Percentiles rank a stretch among this genome's conserved stretches.
Conservation (phyloP, 2,113 vertebrate species). For the Aspidoscelis tigris region DNA sequence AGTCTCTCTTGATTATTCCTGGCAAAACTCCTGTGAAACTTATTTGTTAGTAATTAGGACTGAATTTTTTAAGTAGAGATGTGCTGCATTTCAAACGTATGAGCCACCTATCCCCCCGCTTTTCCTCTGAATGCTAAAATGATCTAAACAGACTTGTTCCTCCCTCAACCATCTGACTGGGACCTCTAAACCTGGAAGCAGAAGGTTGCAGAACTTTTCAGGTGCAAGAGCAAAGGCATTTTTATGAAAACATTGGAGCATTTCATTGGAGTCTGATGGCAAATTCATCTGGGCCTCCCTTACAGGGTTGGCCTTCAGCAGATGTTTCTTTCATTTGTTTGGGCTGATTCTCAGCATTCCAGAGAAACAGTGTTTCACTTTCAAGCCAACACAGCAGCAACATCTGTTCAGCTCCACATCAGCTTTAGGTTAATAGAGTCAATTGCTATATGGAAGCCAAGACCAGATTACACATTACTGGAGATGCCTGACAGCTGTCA, state of each 20-base stretch:
- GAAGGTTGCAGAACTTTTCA: neutral
- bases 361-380: conserved; percentile 21
- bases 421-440: neutral
- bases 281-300: neutral
- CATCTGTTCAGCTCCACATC: neutral
- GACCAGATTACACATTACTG: neutral
- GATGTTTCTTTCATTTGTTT: conserved; percentile 44
- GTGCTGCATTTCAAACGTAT: conserved; percentile 11
- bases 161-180: neutral
- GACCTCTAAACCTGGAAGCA: neutral
- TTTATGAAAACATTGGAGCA: conserved; percentile 7
- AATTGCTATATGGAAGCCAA: neutral
- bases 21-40: neutral
- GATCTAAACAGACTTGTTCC: neutral
- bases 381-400: accelerated
- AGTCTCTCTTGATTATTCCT: neutral
- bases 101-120: neutral
- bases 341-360: conserved; percentile 22
- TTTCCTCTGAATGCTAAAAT: conserved; percentile 11
- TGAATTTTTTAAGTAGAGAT: neutral
- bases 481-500: neutral
- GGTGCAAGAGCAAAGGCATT: conserved; percentile 9
- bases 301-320: conserved; percentile 35
- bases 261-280: neutral
- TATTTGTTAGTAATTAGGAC: neutral